A percentile compares a stretch with the other conserved stretches of the same genome.
phyloP scores from a whole-genome alignment of 2,888 invertebrate species.

The Rotaria macrura region DNA sequence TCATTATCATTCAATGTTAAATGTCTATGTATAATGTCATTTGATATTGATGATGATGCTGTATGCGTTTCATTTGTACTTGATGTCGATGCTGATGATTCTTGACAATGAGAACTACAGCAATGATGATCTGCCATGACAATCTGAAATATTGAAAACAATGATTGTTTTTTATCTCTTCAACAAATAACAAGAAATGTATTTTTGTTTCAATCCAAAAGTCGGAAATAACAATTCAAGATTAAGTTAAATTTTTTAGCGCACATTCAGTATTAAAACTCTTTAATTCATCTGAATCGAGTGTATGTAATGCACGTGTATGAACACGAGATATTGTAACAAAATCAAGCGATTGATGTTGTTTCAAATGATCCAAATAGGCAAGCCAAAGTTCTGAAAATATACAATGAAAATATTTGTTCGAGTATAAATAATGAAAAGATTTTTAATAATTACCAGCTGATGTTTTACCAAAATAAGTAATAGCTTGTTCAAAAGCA shows the following conservation, averaged over 20 bases:
- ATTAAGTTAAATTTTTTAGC: background rate
- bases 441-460: too few relatives aligned
- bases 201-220: background rate
- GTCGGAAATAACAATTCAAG: background rate
- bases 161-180: background rate
- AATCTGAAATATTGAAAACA: conserved; percentile 2
- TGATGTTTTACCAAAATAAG: conserved; percentile 19
- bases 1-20: background rate
- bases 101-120: background rate
- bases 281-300: background rate
- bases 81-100: background rate
- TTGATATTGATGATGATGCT: background rate
- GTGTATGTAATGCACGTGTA: background rate
- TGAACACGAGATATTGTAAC: background rate
- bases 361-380: background rate
- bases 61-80: background rate
- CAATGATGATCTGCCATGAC: background rate
- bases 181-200: too few relatives aligned
- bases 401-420: background rate
- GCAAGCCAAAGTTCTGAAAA: background rate
- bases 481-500: conserved; percentile 29
- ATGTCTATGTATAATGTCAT: background rate
- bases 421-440: too few relatives aligned
- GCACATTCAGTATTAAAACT: background rate
- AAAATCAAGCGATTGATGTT: conserved; percentile 7